Percentiles rank a stretch among this genome's conserved stretches.
phyloP scores from a whole-genome alignment of 2,888 invertebrate genomes.

The Adela reaumurella region DNA sequence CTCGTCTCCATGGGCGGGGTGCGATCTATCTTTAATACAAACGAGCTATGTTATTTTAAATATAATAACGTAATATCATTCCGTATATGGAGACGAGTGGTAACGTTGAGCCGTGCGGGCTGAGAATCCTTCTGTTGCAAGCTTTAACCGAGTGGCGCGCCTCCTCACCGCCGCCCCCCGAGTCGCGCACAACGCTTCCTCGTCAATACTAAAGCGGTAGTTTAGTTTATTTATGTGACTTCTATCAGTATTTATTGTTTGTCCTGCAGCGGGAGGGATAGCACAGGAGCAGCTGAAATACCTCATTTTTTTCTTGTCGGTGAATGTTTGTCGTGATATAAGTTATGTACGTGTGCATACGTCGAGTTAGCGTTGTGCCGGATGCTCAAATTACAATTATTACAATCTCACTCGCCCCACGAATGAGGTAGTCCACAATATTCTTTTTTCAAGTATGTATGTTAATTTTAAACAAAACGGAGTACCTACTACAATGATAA shows the following conservation, averaged over 20 bases:
- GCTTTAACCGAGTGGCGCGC: not conserved
- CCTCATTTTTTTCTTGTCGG: slow-evolving; percentile 34
- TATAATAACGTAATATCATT: too few species aligned
- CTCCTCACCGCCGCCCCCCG: too few species aligned
- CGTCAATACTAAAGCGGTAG: slow-evolving; percentile 36
- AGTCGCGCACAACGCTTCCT: slow-evolving; percentile 47
- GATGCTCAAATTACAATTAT: slow-evolving; percentile 57
- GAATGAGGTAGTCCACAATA: slow-evolving; percentile 52
- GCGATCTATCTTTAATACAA: too few species aligned
- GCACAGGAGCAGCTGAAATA: slow-evolving; percentile 29
- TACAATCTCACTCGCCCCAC: slow-evolving; percentile 54
- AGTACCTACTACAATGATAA: slow-evolving; percentile 55
- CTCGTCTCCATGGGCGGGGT: too few species aligned
- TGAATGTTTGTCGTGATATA: slow-evolving; percentile 47
- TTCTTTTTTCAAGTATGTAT: slow-evolving; percentile 26
- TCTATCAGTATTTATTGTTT: slow-evolving; percentile 48
- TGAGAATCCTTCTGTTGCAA: not conserved
- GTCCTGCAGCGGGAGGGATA: slow-evolving; percentile 23
- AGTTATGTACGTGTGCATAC: slow-evolving; percentile 22
- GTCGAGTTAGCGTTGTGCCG: slow-evolving; percentile 54
- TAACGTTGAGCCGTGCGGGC: too few species aligned
- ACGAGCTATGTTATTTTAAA: too few species aligned
- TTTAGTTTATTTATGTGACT: slow-evolving; percentile 23
- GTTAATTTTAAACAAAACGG: slow-evolving; percentile 41
- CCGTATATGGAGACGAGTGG: too few species aligned